phyloP scores from a whole-genome alignment of 2,797 vertebrate species.

The Platalea minor region DNA sequence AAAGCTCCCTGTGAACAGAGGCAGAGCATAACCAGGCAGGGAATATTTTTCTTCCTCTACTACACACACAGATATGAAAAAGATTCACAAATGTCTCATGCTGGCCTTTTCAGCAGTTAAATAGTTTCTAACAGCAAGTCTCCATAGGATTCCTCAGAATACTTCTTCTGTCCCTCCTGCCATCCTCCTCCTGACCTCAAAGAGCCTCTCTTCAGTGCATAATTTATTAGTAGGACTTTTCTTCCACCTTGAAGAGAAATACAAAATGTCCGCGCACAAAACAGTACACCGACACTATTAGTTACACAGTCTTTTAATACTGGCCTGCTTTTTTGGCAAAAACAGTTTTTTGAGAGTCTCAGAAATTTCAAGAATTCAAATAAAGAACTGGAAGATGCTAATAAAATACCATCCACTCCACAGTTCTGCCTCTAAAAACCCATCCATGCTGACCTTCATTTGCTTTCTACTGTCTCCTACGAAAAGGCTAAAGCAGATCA shows the following conservation, averaged over 20 bases:
- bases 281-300: rapidly evolving
- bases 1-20: not conserved
- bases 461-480: not conserved
- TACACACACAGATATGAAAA: not conserved
- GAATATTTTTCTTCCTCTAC: not conserved
- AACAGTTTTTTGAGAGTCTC: not conserved
- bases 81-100: not conserved
- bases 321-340: not conserved
- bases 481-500: not conserved
- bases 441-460: not conserved
- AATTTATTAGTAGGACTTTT: not conserved
- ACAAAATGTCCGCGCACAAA: not conserved
- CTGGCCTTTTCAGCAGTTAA: not conserved
- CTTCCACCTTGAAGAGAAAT: not conserved
- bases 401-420: not conserved
- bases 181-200: not conserved
- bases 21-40: not conserved
- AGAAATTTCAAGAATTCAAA: not conserved
- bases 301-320: not conserved
- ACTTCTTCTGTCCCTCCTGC: not conserved
- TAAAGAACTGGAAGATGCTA: not conserved
- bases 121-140: not conserved
- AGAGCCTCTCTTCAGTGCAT: not conserved
- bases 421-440: not conserved
- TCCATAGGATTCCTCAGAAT: not conserved